Evolutionary conservation across 2,888 invertebrate genomes (phyloP).

Genomic region (Harpalus rufipes): DNA sequence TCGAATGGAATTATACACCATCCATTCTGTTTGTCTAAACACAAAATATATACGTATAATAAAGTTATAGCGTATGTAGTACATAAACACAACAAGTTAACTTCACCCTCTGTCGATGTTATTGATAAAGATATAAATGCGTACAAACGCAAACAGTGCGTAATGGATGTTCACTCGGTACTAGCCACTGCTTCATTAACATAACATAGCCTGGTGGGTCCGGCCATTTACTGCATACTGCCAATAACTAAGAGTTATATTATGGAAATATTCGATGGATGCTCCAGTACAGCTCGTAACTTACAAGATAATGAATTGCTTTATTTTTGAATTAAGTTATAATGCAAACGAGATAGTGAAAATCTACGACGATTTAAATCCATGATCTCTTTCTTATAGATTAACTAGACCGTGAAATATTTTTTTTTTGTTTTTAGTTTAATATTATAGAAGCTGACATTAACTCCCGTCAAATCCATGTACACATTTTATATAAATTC

Average conservation of each 20-base stretch:
- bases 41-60: background rate
- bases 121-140: conserved; percentile 61
- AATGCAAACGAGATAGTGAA: background rate
- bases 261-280: conserved; percentile 53
- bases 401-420: no score
- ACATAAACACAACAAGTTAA: conserved; percentile 14
- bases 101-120: conserved; percentile 37
- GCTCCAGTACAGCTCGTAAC: conserved; percentile 19
- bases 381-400: no score
- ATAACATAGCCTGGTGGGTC: conserved; percentile 42
- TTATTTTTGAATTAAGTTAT: background rate
- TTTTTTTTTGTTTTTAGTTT: no score
- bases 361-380: no score
- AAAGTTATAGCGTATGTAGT: conserved; percentile 1
- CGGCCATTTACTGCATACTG: conserved; percentile 46
- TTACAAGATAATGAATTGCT: conserved; percentile 9
- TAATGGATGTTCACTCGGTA: conserved; percentile 32
- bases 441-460: no score
- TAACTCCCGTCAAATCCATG: no score
- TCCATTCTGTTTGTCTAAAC: background rate
- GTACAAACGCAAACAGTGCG: conserved; percentile 49
- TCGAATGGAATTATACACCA: background rate
- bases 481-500: no score
- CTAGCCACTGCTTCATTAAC: conserved; percentile 54
- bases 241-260: conserved; percentile 57